Conservation (phyloP, 2,113 vertebrate species). For the Rousettus leschenaultii region DNA sequence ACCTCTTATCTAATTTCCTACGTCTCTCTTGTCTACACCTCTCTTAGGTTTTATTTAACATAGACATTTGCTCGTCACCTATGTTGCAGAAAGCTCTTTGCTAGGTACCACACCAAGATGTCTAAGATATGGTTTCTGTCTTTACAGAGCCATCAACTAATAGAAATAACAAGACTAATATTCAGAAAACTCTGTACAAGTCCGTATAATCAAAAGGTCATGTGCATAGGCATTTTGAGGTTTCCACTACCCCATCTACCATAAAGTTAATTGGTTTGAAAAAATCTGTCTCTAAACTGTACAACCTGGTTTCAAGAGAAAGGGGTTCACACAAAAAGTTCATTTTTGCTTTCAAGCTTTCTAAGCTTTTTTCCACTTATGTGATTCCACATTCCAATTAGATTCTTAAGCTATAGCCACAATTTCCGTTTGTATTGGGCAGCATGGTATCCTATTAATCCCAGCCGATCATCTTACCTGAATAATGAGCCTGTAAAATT, state of each 20-base stretch:
- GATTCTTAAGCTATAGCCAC: not conserved
- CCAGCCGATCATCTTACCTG: not conserved
- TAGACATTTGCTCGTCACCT: not conserved
- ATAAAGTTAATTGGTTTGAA: not conserved
- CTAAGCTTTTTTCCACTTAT: not conserved
- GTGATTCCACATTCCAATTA: not conserved
- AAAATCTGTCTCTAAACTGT: not conserved
- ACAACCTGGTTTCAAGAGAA: not conserved
- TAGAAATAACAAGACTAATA: not conserved
- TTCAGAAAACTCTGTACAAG: not conserved
- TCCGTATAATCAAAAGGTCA: not conserved
- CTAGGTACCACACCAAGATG: not conserved
- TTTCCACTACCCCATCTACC: not conserved
- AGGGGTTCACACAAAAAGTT: not conserved
- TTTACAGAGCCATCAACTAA: not conserved
- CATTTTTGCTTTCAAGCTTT: not conserved
- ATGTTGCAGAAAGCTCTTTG: not conserved
- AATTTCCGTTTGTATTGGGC: not conserved
- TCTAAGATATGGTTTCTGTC: not conserved
- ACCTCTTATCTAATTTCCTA: not conserved
- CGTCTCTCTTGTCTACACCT: not conserved
- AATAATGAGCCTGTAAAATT: not conserved
- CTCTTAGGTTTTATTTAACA: not conserved
- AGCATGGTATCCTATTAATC: not conserved
- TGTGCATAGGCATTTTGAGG: not conserved